Conservation (phyloP, 2,113 vertebrate genomes). For the Colaptes auratus region DNA sequence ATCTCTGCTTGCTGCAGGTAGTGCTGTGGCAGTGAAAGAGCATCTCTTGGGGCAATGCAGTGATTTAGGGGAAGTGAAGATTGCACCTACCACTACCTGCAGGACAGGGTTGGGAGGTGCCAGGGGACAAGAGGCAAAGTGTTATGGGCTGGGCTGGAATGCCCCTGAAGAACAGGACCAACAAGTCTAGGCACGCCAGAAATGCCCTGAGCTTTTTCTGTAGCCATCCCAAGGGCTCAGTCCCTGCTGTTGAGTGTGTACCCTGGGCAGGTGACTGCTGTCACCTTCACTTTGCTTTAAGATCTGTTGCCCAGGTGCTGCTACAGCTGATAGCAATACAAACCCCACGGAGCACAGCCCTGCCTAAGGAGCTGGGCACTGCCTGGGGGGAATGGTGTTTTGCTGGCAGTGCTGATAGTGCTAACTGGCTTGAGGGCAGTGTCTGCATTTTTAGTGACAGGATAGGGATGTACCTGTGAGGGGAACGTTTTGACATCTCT, state of each 20-base stretch:
- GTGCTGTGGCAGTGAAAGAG: background rate
- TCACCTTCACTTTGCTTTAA: background rate
- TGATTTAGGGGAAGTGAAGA: rapidly evolving
- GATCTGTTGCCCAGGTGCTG: background rate
- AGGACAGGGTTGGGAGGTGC: background rate
- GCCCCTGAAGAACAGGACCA: constrained; percentile 3
- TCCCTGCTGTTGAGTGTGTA: background rate
- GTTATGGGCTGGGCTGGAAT: background rate
- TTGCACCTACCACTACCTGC: background rate
- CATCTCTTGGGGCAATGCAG: background rate
- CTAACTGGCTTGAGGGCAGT: background rate
- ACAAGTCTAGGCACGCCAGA: background rate
- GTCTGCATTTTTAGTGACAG: background rate
- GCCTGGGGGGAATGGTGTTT: background rate
- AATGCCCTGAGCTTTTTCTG: background rate
- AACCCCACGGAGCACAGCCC: background rate
- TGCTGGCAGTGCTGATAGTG: background rate
- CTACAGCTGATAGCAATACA: background rate
- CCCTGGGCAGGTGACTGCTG: background rate
- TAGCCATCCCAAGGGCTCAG: background rate
- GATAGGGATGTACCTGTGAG: background rate
- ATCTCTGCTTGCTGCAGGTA: background rate
- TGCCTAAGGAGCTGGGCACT: background rate
- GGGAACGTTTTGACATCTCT: constrained; percentile 38
- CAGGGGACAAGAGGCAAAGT: background rate